Evolutionary conservation across 1,140 invertebrate genomes (phyloP), one percentile per base, ranked within the genome.

Genomic region (Chymomyza costata): DNA sequence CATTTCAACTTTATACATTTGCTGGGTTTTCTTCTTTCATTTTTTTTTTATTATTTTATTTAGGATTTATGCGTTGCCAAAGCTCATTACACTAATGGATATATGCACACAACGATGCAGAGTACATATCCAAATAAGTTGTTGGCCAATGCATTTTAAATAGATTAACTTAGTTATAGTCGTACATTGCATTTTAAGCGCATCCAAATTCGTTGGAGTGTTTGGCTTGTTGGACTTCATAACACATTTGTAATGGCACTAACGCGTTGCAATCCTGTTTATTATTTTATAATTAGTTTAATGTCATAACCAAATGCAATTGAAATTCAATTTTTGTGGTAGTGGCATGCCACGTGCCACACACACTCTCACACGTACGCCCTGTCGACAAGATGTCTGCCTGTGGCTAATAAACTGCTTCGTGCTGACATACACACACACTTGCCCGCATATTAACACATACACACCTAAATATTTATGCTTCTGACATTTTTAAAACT

Each of bases 11-110:
- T 34, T 34, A 11, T 11, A 3, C 3, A 34, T n/a, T 70, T 38
- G 35, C 15, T 38, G 11, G 31, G 5, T n/a, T 34, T 34, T n/a
- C n/a, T 34, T 34, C 2, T 34, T 34, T 6, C 2, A 6, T 34
- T 34, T 34, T 34, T 34, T 34, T n/a, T 3, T 14, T 8, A 34
- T 34, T 8, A 70, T 66, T 66, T 63, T 52, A 58, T 58, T 49
- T 43, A 60, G 40, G 52, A n/a, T 57, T 64, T 63, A 46, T 69
- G 55, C 53, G 25, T 54, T 52, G 34, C 32, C 51, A 56, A 73
- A 80, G 73, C 73, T 80, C 74, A 80, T 80, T 80, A 81, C 49
- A 54, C 64, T 80, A 80, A 80, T 80, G 73, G 73, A 80, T 39
- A 45, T 49, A 59, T 34, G 30, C 21, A 34, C 43, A 38, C 14